A percentile compares a stretch with the other conserved stretches of the same genome.
Conservation (phyloP, 2,113 vertebrate species). For the Plecturocebus donacophilus region DNA sequence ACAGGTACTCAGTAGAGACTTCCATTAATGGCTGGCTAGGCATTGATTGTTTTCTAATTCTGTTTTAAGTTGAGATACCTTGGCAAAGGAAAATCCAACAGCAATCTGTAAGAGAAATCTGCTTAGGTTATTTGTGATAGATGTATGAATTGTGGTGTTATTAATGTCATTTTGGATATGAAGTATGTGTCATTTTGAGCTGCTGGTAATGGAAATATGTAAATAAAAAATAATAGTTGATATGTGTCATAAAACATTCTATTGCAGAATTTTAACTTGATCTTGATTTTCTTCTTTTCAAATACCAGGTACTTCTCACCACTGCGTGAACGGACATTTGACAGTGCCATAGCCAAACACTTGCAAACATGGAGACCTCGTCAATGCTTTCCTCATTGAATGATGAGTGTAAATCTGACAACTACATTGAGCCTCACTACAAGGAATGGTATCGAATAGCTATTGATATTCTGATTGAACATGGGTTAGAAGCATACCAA, state of each 20-base stretch:
- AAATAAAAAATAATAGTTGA: background rate
- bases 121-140: background rate
- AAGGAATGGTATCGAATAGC: conserved; percentile 96
- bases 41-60: background rate
- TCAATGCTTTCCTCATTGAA: conserved; percentile 93
- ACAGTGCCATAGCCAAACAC: conserved; percentile 60
- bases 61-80: background rate
- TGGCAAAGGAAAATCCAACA: background rate
- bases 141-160: background rate
- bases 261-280: background rate
- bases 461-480: conserved; percentile 91
- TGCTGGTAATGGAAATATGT: background rate
- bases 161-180: background rate
- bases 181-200: background rate
- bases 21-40: background rate
- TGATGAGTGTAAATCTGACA: conserved; percentile 91
- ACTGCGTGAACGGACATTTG: conserved; percentile 78
- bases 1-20: background rate
- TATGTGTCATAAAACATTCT: background rate
- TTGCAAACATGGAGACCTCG: conserved; percentile 89
- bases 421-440: conserved; percentile 94
- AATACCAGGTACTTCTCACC: conserved; percentile 71
- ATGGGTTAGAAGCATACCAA: conserved; percentile 89
- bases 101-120: background rate
- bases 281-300: conserved; percentile 69